These are phyloP conservation scores for Pheosia gnoma DNA, from an alignment of 2,888 invertebrate species.

Conservation along the genomic window DNA sequence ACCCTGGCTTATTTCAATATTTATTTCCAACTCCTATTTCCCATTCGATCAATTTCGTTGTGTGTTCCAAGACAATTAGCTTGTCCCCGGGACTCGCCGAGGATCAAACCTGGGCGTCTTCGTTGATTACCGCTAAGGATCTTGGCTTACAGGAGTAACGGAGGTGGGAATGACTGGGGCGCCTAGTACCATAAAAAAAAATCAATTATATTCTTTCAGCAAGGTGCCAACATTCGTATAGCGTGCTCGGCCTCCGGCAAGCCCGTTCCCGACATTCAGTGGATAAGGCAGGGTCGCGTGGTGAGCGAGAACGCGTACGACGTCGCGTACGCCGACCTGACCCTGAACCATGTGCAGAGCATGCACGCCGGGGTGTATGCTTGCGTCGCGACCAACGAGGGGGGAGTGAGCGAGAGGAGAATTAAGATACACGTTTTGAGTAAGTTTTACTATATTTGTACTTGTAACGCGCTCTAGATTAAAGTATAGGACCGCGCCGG, in stretches of 20 bases:
- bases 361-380: constrained; percentile 78
- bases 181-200: background rate
- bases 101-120: too few relatives aligned
- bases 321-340: constrained; percentile 62
- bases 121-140: too few relatives aligned
- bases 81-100: too few relatives aligned
- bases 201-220: constrained; percentile 37
- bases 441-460: constrained; percentile 33
- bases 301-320: constrained; percentile 47
- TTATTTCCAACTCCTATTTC: too few relatives aligned
- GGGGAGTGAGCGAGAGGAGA: constrained; percentile 69
- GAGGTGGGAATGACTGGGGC: too few relatives aligned
- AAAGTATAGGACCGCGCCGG: too few relatives aligned
- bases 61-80: too few relatives aligned
- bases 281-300: constrained; percentile 78
- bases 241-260: constrained; percentile 84
- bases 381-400: constrained; percentile 83
- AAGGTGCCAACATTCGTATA: constrained; percentile 57
- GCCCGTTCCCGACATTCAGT: constrained; percentile 83
- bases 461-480: too few relatives aligned
- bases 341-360: constrained; percentile 47
- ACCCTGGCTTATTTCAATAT: too few relatives aligned
- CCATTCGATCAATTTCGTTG: too few relatives aligned
- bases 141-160: too few relatives aligned
- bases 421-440: constrained; percentile 71